These are phyloP conservation scores for Oxyura jamaicensis DNA, from an alignment of 2,113 vertebrate species.

Conservation along the genomic window DNA sequence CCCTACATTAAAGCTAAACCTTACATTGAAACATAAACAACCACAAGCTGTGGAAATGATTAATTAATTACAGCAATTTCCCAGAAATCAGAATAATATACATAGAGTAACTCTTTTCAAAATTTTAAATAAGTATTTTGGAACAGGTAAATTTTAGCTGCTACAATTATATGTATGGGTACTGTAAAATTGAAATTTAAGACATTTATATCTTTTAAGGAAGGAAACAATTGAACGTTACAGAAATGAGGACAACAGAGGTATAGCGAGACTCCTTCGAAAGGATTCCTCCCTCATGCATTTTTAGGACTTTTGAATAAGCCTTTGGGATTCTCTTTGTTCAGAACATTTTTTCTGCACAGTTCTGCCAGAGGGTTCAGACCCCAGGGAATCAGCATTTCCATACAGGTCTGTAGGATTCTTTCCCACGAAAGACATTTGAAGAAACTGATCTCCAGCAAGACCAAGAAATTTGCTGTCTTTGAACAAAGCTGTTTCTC, in stretches of 20 bases:
- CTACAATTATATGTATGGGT: background rate
- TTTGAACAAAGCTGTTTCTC: background rate
- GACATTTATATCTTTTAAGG: background rate
- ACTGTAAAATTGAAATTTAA: background rate
- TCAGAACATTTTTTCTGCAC: background rate
- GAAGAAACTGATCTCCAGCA: background rate
- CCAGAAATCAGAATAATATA: background rate
- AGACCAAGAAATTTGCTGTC: background rate
- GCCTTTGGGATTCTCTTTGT: background rate
- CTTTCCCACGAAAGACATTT: background rate
- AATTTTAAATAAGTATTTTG: conserved; percentile 3
- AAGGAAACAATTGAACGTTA: background rate
- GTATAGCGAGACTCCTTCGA: background rate
- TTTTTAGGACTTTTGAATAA: background rate
- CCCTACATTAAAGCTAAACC: conserved; percentile 62
- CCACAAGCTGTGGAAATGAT: conserved; percentile 54
- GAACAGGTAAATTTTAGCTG: background rate
- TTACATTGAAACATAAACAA: conserved; percentile 71
- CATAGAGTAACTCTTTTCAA: background rate
- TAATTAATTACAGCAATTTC: conserved; percentile 62
- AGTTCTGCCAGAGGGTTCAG: background rate
- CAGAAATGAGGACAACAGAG: background rate
- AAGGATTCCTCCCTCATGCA: background rate
- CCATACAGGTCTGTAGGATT: background rate
- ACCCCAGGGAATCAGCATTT: background rate